Evolutionary conservation across 2,113 vertebrate genomes (phyloP), one percentile per base, ranked within the genome.

Genomic region (Colistium nudipinnis): DNA sequence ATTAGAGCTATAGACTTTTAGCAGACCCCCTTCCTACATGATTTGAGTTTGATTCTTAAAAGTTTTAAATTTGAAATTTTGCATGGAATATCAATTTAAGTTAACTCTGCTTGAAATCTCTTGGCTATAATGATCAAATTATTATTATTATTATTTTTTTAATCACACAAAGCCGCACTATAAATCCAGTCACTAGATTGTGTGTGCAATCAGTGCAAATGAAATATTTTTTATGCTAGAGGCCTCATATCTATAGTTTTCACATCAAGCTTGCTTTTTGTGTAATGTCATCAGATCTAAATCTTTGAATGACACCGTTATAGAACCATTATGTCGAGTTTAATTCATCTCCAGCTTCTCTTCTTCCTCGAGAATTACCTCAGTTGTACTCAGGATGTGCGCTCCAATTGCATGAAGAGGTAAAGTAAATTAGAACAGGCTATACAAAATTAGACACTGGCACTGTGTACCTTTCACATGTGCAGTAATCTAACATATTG

Each of bases 321-420:
- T n/a, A n/a, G n/a, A n/a, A n/a, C n/a, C n/a, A n/a, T n/a, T n/a
- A n/a, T n/a, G n/a, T n/a, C n/a, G n/a, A n/a, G 31, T 45, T 11
- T 14, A 48, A 45, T 24, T 62, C 4, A 11, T 74, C 63, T 80
- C 73, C 64, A 38, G 48, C 31, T 64, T 31, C 57, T 39, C 57
- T 33, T 7, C 19, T 24, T 1, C 0, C 31, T 7, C 55, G 79
- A 75, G 62, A 53, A 60, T 82, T 74, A 83, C 71, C 84, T 85
- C 85, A 71, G 66, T 55, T 77, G 59, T 25, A 65, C 79, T 90
- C 83, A 86, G 83, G 88, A 87, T 67, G 30, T 48, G 20, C 78
- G 78, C 71, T 73, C 71, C 74, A 12, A 69, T 17, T 74, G 67
- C 76, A 76, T 74, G 70, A 68, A 6, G 5, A 71, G 52, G 64